Evolutionary conservation across 2,113 vertebrate species (phyloP), one percentile per base, ranked within the genome.

Genomic region (Garra rufa): DNA sequence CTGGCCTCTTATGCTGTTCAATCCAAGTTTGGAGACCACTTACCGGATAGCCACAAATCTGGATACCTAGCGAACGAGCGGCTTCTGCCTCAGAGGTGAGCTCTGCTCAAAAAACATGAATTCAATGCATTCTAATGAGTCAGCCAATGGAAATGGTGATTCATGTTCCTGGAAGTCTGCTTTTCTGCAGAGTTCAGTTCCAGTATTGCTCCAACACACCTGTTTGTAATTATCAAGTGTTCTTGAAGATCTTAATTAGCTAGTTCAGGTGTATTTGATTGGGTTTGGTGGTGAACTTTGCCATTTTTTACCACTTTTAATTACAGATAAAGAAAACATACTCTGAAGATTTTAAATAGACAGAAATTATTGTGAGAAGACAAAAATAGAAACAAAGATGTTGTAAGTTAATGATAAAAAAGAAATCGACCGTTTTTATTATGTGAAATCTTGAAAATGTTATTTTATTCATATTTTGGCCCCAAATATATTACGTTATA

Each of bases 1-100:
- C 95, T 99, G 86, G 97, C 96, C 8, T 99, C 98, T 30, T 99
- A 99, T 4, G 95, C 97, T 0, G 94, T 99, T 46, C 98, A 99
- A 92, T 94, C 96, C 90, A 99, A 99, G 90, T 97, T 94, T 10
- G 97, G 96, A 44, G 96, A 98, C 88, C 97, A 95, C 83, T 93
- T 86, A 86, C 96, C 93, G 85, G 94, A 95, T 0, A 50, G 44
- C 0, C 94, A 97, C 90, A 94, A 95, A 28, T n/a, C 89, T 1
- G 95, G 96, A 17, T 99, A 99, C 91, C 95, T 99, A 85, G 87
- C 88, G 89, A 91, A 95, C 0, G 97, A 99, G 80, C 93, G 95
- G 19, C 91, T 99, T 84, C 94, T 99, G 81, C 95, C 97, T 19
- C 97, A 95, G 83, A 95, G 97, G 98, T 99, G 86, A 96, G 93